phyloP scores from a whole-genome alignment of 1,140 invertebrate species.

The Melanaphis sacchari region DNA sequence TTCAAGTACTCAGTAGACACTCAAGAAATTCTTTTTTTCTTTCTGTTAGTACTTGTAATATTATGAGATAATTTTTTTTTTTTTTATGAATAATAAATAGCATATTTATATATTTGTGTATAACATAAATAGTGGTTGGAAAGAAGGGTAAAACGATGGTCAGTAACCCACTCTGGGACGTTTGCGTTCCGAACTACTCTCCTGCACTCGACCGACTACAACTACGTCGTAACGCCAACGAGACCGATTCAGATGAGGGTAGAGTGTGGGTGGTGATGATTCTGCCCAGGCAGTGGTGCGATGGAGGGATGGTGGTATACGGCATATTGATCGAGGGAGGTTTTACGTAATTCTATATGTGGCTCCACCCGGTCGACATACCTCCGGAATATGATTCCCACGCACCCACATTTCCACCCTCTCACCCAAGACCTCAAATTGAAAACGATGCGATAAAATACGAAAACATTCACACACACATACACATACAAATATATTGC shows the following conservation, averaged over 20 bases:
- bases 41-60: background rate
- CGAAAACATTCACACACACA: background rate
- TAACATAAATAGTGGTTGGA: background rate
- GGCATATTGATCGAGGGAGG: conserved; percentile 56
- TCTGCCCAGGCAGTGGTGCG: background rate
- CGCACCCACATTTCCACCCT: background rate
- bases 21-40: background rate
- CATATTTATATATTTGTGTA: background rate
- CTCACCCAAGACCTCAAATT: background rate
- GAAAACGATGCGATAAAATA: background rate
- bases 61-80: background rate
- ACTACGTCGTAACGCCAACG: background rate
- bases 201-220: background rate
- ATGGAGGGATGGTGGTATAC: background rate
- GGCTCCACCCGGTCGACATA: conserved; percentile 54
- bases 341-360: conserved; percentile 25
- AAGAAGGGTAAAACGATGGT: background rate
- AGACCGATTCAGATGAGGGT: background rate
- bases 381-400: conserved; percentile 18
- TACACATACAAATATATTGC: background rate
- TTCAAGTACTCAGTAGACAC: background rate
- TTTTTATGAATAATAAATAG: background rate
- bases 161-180: background rate
- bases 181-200: background rate
- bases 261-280: background rate